Conservation (phyloP, 2,113 vertebrate species). For the Picathartes gymnocephalus region DNA sequence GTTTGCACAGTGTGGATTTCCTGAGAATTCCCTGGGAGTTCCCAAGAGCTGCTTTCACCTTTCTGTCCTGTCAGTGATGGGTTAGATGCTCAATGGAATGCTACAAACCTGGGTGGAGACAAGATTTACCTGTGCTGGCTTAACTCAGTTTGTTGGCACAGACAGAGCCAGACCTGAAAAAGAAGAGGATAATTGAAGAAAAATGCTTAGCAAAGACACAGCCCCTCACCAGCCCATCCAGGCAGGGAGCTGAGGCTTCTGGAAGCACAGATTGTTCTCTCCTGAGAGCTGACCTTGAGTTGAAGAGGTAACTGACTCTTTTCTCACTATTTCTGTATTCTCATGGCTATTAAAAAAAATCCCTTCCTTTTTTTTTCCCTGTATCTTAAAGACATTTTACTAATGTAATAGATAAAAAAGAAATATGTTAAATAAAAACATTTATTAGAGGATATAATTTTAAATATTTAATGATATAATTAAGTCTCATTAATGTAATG, state of each 20-base stretch:
- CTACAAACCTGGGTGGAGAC: background rate
- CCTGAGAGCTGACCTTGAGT: background rate
- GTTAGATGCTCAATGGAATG: background rate
- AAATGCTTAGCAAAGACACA: background rate
- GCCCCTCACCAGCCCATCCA: background rate
- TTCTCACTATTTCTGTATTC: background rate
- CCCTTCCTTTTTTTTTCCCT: background rate
- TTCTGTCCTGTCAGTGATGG: background rate
- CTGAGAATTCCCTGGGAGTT: background rate
- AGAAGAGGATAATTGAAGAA: background rate
- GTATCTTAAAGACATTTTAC: slow-evolving; percentile 20
- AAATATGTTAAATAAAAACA: slow-evolving; percentile 67
- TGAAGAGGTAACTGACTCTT: background rate
- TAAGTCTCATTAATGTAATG: slow-evolving; percentile 68
- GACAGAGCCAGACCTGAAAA: background rate
- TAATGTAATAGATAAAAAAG: slow-evolving; percentile 48
- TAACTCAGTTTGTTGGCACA: background rate
- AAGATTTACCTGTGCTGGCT: background rate
- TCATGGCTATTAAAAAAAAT: background rate
- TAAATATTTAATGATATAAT: slow-evolving; percentile 72
- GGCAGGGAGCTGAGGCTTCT: background rate
- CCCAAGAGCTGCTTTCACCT: background rate
- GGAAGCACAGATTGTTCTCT: background rate
- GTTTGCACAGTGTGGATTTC: background rate
- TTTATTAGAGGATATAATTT: slow-evolving; percentile 64